Percentiles rank a stretch among this genome's conserved stretches.
phyloP scores from a whole-genome alignment of 2,888 invertebrate genomes.

The Trichogramma dendrolimi region DNA sequence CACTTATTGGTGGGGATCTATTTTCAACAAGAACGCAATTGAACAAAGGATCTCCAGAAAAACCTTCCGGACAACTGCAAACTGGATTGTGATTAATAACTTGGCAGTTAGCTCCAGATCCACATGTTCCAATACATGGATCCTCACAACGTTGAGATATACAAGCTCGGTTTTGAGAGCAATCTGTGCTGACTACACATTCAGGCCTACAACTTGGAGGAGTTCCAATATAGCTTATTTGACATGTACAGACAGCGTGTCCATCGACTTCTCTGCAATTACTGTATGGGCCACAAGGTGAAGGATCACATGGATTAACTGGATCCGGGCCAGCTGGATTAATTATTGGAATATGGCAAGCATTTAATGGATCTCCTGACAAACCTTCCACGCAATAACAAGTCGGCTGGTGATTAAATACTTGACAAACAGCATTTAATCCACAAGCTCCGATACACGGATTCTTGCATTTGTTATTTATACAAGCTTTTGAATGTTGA shows the following conservation, averaged over 20 bases:
- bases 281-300: conserved; percentile 79
- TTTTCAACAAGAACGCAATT: conserved; percentile 55
- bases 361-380: conserved; percentile 73
- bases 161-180: conserved; percentile 75
- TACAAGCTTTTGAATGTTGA: conserved; percentile 69
- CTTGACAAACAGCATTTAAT: conserved; percentile 76
- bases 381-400: conserved; percentile 71
- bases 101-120: conserved; percentile 74
- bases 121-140: conserved; percentile 81
- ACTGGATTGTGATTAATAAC: conserved; percentile 82
- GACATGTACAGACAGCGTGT: conserved; percentile 78
- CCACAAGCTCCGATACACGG: conserved; percentile 82
- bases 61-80: conserved; percentile 74
- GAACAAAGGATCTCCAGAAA: conserved; percentile 77
- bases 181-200: conserved; percentile 79
- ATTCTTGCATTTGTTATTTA: conserved; percentile 78
- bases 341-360: conserved; percentile 61
- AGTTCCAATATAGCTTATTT: conserved; percentile 71
- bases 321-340: conserved; percentile 39
- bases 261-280: conserved; percentile 68
- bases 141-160: conserved; percentile 75
- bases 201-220: conserved; percentile 77
- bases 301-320: conserved; percentile 60
- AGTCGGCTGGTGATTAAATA: conserved; percentile 76
- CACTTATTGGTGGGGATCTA: conserved; percentile 20